Base-by-base conservation (phyloP, 2,113 vertebrate genomes). In the Eudyptes chrysolophus region DNA sequence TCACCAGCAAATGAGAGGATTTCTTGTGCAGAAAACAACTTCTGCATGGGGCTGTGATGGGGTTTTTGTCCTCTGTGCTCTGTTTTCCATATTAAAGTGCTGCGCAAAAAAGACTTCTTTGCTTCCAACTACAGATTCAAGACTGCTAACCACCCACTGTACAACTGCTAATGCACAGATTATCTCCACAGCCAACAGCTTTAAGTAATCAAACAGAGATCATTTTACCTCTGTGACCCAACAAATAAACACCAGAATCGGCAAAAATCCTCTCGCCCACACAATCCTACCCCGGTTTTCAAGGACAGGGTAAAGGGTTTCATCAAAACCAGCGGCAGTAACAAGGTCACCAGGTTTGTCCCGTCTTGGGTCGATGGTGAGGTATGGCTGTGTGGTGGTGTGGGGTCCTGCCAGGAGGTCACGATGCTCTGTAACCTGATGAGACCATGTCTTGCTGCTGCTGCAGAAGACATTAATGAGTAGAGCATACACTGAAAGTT, bases 141-240 rank as follows among this genome's bases (percentile, higher is more conserved):
- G 87, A 58, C 74, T 57, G 77, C 72, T 57, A 92, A 87, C 91
- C 91, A 94, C 88, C 91, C 96, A 94, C 94, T 0, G 30, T 84
- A 95, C 70, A 92, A 91, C 89, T 94, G 94, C 91, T 94, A 96
- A 97, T 93, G 84, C 84, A 82, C 55, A 84, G 92, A 95, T 95
- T 94, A 95, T 90, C 91, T 91, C 91, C 70, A 49, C 94, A 89
- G 94, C 90, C 94, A 97, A 64, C 94, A 97, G 87, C 96, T 96
- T 96, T 92, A 94, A 97, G 92, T 94, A 92, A 96, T 97, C 94
- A 95, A 96, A 89, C 93, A 89, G 95, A 81, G 92, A 96, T 85
- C 92, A 96, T 96, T 97, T 87, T 96, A 87, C 96, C 89, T 92
- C 93, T 87, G 90, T 84, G 95, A 83, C 58, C 65, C 49, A 87